These are phyloP conservation scores for Branchellion lobata DNA, from an alignment of 2,888 invertebrate species.

Conservation along the genomic window DNA sequence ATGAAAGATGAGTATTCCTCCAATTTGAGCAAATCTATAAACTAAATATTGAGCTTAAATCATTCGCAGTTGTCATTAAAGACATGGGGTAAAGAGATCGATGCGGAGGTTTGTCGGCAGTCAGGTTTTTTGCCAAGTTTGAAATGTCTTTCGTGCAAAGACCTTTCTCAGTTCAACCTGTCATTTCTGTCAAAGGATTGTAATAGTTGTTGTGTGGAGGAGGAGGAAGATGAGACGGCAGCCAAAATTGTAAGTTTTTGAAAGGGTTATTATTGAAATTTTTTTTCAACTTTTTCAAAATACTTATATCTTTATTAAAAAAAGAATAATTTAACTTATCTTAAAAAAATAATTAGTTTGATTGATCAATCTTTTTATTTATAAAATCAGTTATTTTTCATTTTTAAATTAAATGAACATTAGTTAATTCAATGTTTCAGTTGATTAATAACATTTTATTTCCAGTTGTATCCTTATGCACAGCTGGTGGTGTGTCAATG, in stretches of 20 bases:
- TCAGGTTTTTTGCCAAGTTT: slow-evolving; percentile 83
- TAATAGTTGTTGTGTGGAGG: slow-evolving; percentile 58
- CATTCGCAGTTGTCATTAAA: slow-evolving; percentile 47
- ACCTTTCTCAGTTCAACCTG: slow-evolving; percentile 76
- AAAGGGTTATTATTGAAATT: neutral
- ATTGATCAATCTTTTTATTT: too few species aligned
- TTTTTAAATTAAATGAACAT: too few species aligned
- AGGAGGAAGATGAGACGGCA: slow-evolving; percentile 64
- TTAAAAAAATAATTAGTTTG: slow-evolving; percentile 42
- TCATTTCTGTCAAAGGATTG: slow-evolving; percentile 65
- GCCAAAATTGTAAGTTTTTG: neutral
- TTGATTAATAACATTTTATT: too few species aligned
- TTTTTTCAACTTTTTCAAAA: neutral
- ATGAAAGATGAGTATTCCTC: too few species aligned
- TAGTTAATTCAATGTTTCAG: too few species aligned
- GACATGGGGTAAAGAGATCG: slow-evolving; percentile 46
- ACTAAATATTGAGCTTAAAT: too few species aligned
- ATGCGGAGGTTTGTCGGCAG: slow-evolving; percentile 68
- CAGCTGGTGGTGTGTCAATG: slow-evolving; percentile 94
- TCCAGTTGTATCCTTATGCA: slow-evolving; percentile 79
- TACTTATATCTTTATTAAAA: neutral
- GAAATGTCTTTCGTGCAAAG: slow-evolving; percentile 83
- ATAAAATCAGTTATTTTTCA: too few species aligned
- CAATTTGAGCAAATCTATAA: too few species aligned
- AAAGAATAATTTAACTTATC: neutral